Percentiles rank a stretch among this genome's conserved stretches.
Evolutionary conservation across 2,113 vertebrate genomes (phyloP).

Genomic region (Sakesphorus luctuosus): DNA sequence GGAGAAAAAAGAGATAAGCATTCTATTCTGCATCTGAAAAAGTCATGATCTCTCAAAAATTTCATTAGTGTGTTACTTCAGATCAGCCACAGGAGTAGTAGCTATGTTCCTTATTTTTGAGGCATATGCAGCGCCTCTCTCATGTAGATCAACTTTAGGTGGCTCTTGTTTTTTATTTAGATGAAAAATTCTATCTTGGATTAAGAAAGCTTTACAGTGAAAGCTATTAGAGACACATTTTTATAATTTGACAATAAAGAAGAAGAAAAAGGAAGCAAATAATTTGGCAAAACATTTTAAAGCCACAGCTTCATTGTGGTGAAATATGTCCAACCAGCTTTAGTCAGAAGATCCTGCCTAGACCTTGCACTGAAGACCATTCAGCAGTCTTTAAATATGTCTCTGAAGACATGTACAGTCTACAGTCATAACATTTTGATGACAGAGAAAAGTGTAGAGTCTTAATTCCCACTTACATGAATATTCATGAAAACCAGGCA

Average conservation of each 20-base stretch:
- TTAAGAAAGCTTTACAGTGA: not conserved
- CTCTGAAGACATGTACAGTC: not conserved
- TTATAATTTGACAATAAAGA: not conserved
- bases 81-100: not conserved
- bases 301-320: not conserved
- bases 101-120: not conserved
- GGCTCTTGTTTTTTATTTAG: not conserved
- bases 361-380: not conserved
- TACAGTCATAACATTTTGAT: not conserved
- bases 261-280: not conserved
- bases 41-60: not conserved
- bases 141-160: not conserved
- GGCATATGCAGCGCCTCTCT: not conserved
- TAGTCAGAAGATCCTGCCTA: not conserved
- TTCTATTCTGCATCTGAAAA: not conserved
- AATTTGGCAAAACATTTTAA: not conserved
- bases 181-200: not conserved
- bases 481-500: not conserved
- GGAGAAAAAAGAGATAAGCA: not conserved
- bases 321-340: not conserved
- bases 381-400: not conserved
- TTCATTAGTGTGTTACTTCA: not conserved
- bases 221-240: not conserved
- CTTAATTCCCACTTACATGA: not conserved
- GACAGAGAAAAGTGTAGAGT: not conserved